Evolutionary conservation across 2,113 vertebrate species (phyloP), one percentile per base, ranked within the genome.

Genomic region (Labeo catla): DNA sequence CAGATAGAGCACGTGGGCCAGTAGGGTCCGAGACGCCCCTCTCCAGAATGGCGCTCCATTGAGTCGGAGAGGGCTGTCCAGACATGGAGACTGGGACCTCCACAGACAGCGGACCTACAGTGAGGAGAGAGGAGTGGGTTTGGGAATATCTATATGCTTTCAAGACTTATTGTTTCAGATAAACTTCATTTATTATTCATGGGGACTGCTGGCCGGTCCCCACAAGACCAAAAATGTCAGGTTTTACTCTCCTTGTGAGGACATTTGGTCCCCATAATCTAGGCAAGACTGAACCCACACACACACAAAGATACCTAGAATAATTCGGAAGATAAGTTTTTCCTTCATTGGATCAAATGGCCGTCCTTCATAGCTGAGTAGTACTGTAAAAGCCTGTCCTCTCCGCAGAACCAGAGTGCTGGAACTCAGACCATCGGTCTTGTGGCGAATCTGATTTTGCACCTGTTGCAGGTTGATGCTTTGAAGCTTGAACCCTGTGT

Each of bases 321-420:
- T 78, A 2, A 92, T 23, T 89, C 86, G 92, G 82, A 95, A 65
- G 72, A 76, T 76, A 16, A 95, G 76, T 3, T 72, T 63, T 83
- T 95, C 91, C 0, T 50, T 91, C 7, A 4, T 66, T 23, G 92
- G 86, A 87, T 91, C 86, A 84, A 91, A 93, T 10, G 88, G 78
- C 47, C 89, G 83, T 0, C 90, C 91, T 13, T 36, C 81, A 68
- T 94, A 87, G 4, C 77, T 70, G 81, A 95, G 12, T 0, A 39
- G 91, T 90, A 95, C 1, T 52, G 5, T 91, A 87, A 95, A 93
- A 0, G 91, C 87, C 21, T 89, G 88, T 63, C 95, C 95, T 91
- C 95, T 91, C 7, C 95, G 91, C 76, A 95, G 90, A 81, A 95
- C 94, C 90, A 95, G 87, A 50, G 39, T 19, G 10, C 86, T 85